Percentiles rank a stretch among this genome's conserved stretches.
These are phyloP conservation scores for Caenorhabditis elegans DNA, from an alignment of 1,140 invertebrate species.

Conservation along the genomic window DNA sequence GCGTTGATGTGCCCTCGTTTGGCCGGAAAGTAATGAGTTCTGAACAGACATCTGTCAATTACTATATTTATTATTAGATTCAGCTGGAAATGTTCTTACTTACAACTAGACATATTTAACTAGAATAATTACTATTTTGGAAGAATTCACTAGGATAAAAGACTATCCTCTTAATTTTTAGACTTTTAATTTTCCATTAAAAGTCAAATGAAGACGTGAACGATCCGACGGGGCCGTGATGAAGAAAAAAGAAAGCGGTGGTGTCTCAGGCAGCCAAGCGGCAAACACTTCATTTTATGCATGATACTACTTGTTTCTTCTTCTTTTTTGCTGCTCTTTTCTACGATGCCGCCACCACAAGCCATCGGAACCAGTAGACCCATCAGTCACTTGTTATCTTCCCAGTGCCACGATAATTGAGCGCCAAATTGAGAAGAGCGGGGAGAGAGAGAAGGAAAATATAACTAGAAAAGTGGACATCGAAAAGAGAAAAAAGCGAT, in stretches of 20 bases:
- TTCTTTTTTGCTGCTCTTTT: conserved; percentile 7
- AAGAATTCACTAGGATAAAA: no score
- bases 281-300: conserved; percentile 30
- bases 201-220: not conserved
- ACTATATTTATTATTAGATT: no score
- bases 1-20: not conserved
- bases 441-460: not conserved
- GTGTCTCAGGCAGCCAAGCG: not conserved
- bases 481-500: not conserved
- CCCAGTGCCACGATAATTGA: not conserved
- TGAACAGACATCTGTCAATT: not conserved
- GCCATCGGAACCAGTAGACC: not conserved
- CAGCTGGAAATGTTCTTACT: no score
- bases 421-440: not conserved
- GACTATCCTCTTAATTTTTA: no score
- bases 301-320: conserved; percentile 30
- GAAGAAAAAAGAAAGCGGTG: not conserved
- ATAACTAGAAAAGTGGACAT: not conserved
- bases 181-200: no score
- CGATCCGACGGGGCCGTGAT: not conserved
- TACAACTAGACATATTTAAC: no score
- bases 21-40: not conserved
- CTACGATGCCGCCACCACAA: not conserved
- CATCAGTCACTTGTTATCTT: conserved; percentile 14
- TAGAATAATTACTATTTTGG: no score